Conservation (phyloP, 1,140 invertebrate species). For the Drusus annulatus region DNA sequence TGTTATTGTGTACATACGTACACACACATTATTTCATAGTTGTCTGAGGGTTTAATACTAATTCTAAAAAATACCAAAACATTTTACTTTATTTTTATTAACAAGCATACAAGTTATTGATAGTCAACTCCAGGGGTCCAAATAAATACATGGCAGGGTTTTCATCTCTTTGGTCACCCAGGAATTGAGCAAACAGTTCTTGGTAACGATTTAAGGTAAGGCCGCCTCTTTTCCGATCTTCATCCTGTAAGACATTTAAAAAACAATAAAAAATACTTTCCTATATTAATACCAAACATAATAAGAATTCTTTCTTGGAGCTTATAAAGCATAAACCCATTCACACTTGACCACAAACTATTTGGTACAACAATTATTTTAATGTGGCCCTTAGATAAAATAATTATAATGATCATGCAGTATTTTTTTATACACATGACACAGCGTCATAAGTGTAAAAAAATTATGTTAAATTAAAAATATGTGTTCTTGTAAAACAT, state of each 20-base stretch:
- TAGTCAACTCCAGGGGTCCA: conserved; percentile 76
- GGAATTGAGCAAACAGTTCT: conserved; percentile 86
- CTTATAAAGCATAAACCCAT: no score
- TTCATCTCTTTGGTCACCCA: conserved; percentile 81
- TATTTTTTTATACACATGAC: no score
- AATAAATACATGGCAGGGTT: conserved; percentile 84
- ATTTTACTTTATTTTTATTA: conserved; percentile 16
- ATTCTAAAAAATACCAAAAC: background rate
- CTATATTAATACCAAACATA: no score
- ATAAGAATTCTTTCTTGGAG: no score
- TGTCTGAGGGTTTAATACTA: no score
- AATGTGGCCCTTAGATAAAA: no score
- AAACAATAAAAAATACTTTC: background rate
- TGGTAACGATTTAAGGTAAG: conserved; percentile 83
- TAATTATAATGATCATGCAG: no score
- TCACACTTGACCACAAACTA: no score
- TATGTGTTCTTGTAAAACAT: background rate
- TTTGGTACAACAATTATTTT: no score
- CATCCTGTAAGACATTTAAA: conserved; percentile 74
- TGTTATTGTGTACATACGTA: no score
- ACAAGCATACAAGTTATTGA: conserved; percentile 6
- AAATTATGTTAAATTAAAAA: background rate
- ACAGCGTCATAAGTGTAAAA: no score
- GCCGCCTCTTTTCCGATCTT: conserved; percentile 84
- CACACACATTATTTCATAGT: no score